Percentiles rank a stretch among this genome's conserved stretches.
phyloP scores from a whole-genome alignment of 2,113 vertebrate genomes.

The Oncorhynchus kisutch region DNA sequence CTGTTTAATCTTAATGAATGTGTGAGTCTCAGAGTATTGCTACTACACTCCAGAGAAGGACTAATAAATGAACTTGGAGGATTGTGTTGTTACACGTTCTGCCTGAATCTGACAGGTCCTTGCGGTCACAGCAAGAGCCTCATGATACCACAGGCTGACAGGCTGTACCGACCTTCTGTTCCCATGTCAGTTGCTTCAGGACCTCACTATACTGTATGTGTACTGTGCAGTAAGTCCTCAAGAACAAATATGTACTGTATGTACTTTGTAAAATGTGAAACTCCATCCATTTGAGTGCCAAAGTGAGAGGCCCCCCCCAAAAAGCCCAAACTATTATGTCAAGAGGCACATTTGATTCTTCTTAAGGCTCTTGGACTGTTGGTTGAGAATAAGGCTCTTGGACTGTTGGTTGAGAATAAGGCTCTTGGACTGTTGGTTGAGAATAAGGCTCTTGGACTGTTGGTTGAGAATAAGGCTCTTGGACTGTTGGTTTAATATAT shows the following conservation, averaged over 20 bases:
- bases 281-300: background rate
- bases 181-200: background rate
- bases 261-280: background rate
- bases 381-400: constrained; percentile 5
- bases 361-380: constrained; percentile 6
- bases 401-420: background rate
- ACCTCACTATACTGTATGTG: background rate
- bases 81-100: background rate
- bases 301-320: background rate
- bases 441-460: constrained; percentile 7
- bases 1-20: background rate
- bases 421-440: background rate
- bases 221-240: constrained; percentile 27
- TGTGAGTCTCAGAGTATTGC: background rate
- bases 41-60: background rate
- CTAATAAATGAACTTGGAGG: background rate
- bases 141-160: background rate
- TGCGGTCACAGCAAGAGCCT: background rate
- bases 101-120: background rate
- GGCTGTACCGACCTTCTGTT: background rate
- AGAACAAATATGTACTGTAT: background rate
- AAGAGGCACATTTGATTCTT: constrained; percentile 7
- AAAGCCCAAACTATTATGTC: constrained; percentile 2
- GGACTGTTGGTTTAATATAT: background rate
- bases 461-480: constrained; percentile 6